These are phyloP conservation scores for Lasioglossum marginatum DNA, from an alignment of 2,888 invertebrate species.

Conservation along the genomic window DNA sequence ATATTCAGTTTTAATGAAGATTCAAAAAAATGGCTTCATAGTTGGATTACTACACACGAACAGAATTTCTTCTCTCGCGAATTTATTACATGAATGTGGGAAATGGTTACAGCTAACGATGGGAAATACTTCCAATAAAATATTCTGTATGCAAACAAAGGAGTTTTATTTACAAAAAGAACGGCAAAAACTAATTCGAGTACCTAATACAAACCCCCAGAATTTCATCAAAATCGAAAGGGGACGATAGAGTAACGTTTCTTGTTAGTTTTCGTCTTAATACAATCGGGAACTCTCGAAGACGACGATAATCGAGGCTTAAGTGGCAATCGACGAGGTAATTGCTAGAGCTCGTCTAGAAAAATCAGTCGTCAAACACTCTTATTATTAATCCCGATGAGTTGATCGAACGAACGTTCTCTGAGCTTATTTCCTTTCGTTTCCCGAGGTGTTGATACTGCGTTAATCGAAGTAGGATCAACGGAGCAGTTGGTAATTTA, in stretches of 20 bases:
- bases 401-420: conserved; percentile 56
- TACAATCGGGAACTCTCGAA: conserved; percentile 56
- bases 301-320: conserved; percentile 71
- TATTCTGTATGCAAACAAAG: neutral
- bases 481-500: conserved; percentile 70
- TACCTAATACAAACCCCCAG: neutral
- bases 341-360: conserved; percentile 72
- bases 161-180: no score
- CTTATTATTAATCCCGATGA: conserved; percentile 76
- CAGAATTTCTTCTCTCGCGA: no score
- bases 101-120: neutral
- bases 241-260: neutral
- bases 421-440: conserved; percentile 33
- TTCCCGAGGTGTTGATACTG: conserved; percentile 62
- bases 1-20: no score
- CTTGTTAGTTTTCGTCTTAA: conserved; percentile 9
- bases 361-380: conserved; percentile 79
- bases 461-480: conserved; percentile 78
- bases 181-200: no score
- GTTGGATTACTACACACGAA: no score
- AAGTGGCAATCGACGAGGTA: conserved; percentile 74
- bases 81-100: no score
- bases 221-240: neutral
- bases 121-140: neutral
- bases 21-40: no score